phyloP scores from a whole-genome alignment of 2,113 vertebrate species.

The Pelecanoides urinatrix region DNA sequence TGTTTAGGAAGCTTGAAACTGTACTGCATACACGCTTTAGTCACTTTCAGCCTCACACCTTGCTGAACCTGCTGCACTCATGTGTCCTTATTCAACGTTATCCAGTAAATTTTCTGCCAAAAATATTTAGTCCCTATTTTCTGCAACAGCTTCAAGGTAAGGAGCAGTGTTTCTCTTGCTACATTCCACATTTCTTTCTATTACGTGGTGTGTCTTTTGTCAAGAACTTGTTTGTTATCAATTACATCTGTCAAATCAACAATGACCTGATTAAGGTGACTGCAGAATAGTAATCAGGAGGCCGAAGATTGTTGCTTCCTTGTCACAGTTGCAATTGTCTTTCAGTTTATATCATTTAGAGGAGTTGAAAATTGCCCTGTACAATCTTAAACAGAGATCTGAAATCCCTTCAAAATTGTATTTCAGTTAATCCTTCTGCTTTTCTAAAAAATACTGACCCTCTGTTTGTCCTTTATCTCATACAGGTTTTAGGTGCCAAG shows the following conservation, averaged over 20 bases:
- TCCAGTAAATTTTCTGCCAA: conserved; percentile 89
- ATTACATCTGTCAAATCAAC: background rate
- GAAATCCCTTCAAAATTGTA: background rate
- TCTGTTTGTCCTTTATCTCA: background rate
- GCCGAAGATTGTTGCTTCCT: background rate
- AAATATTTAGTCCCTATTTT: conserved; percentile 88
- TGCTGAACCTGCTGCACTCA: conserved; percentile 85
- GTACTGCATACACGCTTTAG: conserved; percentile 69
- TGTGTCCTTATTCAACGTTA: conserved; percentile 85
- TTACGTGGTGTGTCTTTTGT: background rate
- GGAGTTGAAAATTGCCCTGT: background rate
- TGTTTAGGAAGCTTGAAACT: conserved; percentile 86
- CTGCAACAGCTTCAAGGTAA: conserved; percentile 88
- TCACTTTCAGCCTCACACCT: conserved; percentile 79
- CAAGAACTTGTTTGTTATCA: background rate
- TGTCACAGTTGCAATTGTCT: background rate
- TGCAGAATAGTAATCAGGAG: background rate
- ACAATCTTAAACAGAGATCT: background rate
- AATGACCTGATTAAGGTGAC: background rate
- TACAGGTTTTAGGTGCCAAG: background rate
- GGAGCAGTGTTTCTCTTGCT: background rate
- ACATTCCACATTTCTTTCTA: background rate
- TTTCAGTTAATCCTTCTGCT: background rate
- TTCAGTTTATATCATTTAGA: background rate
- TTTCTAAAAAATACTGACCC: background rate